phyloP scores from a whole-genome alignment of 2,888 invertebrate genomes.

The Urechis unicinctus region DNA sequence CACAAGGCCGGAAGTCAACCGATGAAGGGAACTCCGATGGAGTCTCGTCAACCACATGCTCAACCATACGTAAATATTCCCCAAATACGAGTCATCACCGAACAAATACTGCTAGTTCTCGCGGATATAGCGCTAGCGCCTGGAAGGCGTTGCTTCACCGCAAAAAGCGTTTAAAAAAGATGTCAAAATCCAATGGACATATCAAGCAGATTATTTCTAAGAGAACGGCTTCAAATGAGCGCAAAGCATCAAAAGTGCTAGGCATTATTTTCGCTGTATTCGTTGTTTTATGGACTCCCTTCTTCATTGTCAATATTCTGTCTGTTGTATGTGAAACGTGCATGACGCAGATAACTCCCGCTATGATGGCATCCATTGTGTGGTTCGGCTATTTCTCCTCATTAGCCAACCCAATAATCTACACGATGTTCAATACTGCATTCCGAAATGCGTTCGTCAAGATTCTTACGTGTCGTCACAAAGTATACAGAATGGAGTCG shows the following conservation, averaged over 20 bases:
- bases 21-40: not conserved
- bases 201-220: constrained; percentile 16
- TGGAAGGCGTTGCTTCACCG: not conserved
- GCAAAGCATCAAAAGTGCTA: constrained; percentile 48
- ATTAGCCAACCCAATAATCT: constrained; percentile 48
- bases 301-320: constrained; percentile 43
- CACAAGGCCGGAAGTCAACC: not conserved
- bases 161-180: not conserved
- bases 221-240: constrained; percentile 32
- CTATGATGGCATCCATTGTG: constrained; percentile 38
- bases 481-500: not conserved
- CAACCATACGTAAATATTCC: too few species aligned
- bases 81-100: too few species aligned
- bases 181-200: not conserved
- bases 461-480: constrained; percentile 33
- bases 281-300: constrained; percentile 47
- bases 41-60: not conserved
- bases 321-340: constrained; percentile 35
- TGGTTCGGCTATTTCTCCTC: constrained; percentile 49
- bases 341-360: constrained; percentile 27
- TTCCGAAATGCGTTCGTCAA: constrained; percentile 42
- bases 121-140: not conserved
- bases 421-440: constrained; percentile 49
- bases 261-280: constrained; percentile 49
- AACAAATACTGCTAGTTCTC: not conserved